A percentile compares a stretch with the other conserved stretches of the same genome.
Conservation (phyloP, 2,888 invertebrate species). For the Cecidostiba fungosa region DNA sequence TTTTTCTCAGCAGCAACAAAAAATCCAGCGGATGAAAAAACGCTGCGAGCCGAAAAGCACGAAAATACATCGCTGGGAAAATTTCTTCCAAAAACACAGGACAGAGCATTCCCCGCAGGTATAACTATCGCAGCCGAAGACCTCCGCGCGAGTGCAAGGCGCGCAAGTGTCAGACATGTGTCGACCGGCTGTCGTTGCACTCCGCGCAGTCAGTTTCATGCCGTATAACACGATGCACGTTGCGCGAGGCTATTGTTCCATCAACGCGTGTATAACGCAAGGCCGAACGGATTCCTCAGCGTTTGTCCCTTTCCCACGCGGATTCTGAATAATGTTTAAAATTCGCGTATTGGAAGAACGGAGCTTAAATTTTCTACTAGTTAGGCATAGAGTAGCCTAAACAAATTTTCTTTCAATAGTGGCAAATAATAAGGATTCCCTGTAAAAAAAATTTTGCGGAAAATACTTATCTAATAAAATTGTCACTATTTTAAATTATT, state of each 20-base stretch:
- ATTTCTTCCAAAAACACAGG: not conserved
- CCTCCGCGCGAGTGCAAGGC: not conserved
- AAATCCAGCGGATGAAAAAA: not conserved
- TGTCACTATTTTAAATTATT: not conserved
- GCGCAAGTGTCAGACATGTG: not conserved
- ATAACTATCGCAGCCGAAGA: not conserved
- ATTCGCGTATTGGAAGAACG: too few relatives aligned
- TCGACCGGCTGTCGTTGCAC: constrained; percentile 2
- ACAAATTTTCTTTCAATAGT: not conserved
- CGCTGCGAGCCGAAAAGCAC: not conserved
- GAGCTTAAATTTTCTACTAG: too few relatives aligned
- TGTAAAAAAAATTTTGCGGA: too few relatives aligned
- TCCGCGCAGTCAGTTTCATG: not conserved
- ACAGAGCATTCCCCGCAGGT: not conserved
- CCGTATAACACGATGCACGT: not conserved
- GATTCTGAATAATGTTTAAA: not conserved
- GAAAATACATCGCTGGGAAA: not conserved
- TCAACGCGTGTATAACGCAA: not conserved
- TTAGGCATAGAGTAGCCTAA: not conserved
- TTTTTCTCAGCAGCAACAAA: not conserved
- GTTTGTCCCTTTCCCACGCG: not conserved
- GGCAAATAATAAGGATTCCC: too few relatives aligned
- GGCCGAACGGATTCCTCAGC: not conserved
- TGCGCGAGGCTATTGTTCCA: not conserved
- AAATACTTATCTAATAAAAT: too few relatives aligned